These are phyloP conservation scores for Callaeas wilsoni DNA, from an alignment of 2,113 vertebrate species.

Conservation along the genomic window DNA sequence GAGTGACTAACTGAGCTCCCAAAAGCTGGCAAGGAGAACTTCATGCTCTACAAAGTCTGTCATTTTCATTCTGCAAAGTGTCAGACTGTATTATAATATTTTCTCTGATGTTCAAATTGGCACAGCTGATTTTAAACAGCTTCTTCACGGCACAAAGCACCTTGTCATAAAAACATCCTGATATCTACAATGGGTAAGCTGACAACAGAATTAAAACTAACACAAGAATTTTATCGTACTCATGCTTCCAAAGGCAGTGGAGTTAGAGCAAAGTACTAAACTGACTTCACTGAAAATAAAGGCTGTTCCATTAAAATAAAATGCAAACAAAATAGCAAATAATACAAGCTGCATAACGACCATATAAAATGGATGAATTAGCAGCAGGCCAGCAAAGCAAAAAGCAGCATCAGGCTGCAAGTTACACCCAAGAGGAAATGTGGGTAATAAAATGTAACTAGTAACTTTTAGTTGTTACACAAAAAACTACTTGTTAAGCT, in stretches of 20 bases:
- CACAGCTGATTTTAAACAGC: slow-evolving; percentile 3
- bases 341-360: neutral
- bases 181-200: neutral
- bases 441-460: neutral
- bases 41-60: neutral
- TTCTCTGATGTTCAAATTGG: slow-evolving; percentile 34
- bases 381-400: neutral
- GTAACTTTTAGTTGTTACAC: neutral
- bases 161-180: slow-evolving; percentile 35
- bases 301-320: neutral
- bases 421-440: neutral
- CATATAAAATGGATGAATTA: neutral
- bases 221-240: neutral
- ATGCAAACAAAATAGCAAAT: neutral
- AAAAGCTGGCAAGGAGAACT: slow-evolving; percentile 22
- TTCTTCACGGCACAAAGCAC: slow-evolving; percentile 25
- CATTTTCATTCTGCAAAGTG: neutral
- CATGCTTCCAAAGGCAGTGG: neutral
- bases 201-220: neutral
- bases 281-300: neutral
- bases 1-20: neutral
- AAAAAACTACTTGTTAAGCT: neutral
- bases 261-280: neutral
- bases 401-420: neutral
- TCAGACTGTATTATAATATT: neutral